These are phyloP conservation scores for Procambarus virginalis DNA, from an alignment of 1,140 invertebrate genomes.

Conservation along the genomic window DNA sequence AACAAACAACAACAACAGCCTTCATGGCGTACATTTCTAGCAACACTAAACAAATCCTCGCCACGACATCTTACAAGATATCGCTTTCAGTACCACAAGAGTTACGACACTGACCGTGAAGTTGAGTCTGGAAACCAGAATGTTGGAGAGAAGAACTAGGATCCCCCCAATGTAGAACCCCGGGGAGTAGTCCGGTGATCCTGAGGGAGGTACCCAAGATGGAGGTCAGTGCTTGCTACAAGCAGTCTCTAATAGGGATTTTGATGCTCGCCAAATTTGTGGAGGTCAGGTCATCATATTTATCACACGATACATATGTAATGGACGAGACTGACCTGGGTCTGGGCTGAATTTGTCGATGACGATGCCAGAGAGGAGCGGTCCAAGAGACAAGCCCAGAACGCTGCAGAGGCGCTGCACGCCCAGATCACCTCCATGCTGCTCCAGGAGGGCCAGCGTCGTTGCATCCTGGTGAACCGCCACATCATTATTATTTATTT, in stretches of 20 bases:
- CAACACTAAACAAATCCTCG: no score
- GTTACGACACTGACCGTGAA: slow-evolving; percentile 16
- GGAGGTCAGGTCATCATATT: no score
- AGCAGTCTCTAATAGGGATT: no score
- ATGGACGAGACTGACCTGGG: neutral
- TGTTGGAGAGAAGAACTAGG: neutral
- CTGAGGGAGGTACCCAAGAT: neutral
- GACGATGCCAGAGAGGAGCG: slow-evolving; percentile 84
- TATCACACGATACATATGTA: neutral
- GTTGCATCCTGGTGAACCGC: slow-evolving; percentile 79
- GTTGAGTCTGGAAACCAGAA: slow-evolving; percentile 8
- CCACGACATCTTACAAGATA: no score
- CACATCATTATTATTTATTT: no score
- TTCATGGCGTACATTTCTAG: no score
- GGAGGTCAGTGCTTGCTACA: no score
- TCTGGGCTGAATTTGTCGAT: slow-evolving; percentile 77
- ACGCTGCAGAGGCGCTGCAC: slow-evolving; percentile 86
- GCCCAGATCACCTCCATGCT: slow-evolving; percentile 76
- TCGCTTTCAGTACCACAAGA: no score
- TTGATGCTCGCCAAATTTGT: no score
- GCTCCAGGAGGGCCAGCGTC: slow-evolving; percentile 85
- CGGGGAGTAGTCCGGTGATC: slow-evolving; percentile 30
- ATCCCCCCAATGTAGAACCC: slow-evolving; percentile 27
- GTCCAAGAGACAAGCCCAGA: slow-evolving; percentile 86
- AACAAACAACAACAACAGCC: no score